phyloP scores from a whole-genome alignment of 2,888 invertebrate species.

The Limnephilus auricula region DNA sequence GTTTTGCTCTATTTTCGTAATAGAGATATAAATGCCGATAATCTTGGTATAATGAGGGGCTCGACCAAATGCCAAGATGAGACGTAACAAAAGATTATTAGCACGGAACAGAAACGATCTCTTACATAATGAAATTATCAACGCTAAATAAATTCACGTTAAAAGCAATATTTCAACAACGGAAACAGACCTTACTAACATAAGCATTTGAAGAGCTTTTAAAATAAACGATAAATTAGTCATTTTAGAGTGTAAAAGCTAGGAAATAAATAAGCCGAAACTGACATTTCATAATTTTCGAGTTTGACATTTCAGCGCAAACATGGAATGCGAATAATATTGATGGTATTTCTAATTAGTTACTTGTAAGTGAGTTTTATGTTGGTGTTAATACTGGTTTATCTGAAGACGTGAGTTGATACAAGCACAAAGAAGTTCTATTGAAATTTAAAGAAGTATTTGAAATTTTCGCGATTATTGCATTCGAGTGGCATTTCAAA shows the following conservation, averaged over 20 bases:
- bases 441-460: not conserved
- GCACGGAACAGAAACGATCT: not conserved
- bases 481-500: not conserved
- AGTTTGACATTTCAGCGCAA: not conserved
- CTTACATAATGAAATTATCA: not conserved
- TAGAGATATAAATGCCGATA: not conserved
- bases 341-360: not conserved
- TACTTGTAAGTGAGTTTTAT: not conserved
- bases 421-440: not conserved
- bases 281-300: not conserved
- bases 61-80: not conserved
- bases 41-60: not conserved
- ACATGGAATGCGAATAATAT: not conserved
- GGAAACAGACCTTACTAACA: not conserved
- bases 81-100: not conserved
- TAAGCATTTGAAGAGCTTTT: not conserved
- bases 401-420: not conserved
- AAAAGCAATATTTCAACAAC: not conserved
- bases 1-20: not conserved
- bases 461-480: not conserved
- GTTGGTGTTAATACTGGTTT: not conserved
- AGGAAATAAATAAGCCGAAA: not conserved
- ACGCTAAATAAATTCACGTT: not conserved
- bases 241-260: not conserved
- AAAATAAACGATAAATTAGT: not conserved